These are phyloP conservation scores for Lynx canadensis DNA, from an alignment of 2,113 vertebrate genomes.

Conservation along the genomic window DNA sequence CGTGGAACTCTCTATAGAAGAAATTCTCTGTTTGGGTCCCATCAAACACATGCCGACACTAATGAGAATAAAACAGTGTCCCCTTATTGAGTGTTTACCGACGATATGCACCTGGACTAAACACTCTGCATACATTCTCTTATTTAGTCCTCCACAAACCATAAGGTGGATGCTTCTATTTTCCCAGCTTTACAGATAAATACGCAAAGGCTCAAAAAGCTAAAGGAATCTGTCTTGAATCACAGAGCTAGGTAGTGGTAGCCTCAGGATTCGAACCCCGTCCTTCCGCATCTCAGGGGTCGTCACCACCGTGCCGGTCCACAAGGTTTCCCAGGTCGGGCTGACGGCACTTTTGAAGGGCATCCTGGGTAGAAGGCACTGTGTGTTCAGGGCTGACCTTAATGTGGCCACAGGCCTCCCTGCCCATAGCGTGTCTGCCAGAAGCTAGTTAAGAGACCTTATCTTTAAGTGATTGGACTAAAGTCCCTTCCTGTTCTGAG, in stretches of 20 bases:
- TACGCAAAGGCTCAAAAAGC: not conserved
- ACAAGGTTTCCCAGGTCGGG: not conserved
- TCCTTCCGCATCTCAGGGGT: not conserved
- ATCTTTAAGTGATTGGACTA: constrained; percentile 7
- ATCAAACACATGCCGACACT: constrained; percentile 29
- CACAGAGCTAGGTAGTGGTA: not conserved
- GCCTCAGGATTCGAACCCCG: not conserved
- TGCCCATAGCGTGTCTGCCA: not conserved
- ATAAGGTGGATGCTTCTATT: not conserved
- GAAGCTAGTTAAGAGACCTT: constrained; percentile 19
- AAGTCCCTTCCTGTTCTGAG: constrained; percentile 32
- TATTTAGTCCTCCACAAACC: not conserved
- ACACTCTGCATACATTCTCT: not conserved
- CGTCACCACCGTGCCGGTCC: not conserved
- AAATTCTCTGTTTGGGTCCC: constrained; percentile 36
- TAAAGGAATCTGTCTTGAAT: not conserved
- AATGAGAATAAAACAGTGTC: constrained; percentile 21
- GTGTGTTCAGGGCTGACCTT: not conserved
- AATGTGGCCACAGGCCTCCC: not conserved
- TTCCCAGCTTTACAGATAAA: not conserved
- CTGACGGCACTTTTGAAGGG: not conserved
- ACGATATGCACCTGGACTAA: not conserved
- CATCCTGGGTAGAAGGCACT: not conserved
- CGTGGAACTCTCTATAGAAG: constrained; percentile 43
- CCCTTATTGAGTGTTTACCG: not conserved